These are phyloP conservation scores for Vespertilio murinus DNA, from an alignment of 2,797 vertebrate genomes.

Conservation along the genomic window DNA sequence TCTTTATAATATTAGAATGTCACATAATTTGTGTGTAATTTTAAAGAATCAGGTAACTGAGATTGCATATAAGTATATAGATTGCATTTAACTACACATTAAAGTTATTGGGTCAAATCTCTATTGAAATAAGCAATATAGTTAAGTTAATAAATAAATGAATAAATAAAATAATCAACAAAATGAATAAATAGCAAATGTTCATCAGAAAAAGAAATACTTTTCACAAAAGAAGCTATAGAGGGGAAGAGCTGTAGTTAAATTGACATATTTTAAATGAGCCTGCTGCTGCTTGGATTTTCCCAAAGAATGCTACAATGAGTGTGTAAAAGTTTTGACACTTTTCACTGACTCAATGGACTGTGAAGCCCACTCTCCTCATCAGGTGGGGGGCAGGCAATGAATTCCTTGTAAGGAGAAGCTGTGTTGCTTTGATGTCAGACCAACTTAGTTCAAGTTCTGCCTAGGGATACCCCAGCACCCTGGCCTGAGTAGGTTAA, in stretches of 20 bases:
- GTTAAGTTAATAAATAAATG: not conserved
- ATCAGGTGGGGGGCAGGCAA: rapidly evolving
- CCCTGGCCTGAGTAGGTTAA: not conserved
- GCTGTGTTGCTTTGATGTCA: not conserved
- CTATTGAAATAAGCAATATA: not conserved
- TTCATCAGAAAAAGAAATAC: not conserved
- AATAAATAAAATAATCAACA: not conserved
- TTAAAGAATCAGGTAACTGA: not conserved
- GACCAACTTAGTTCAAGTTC: not conserved
- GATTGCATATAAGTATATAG: not conserved
- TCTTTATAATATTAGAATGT: not conserved
- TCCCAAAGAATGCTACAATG: not conserved
- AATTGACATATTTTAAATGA: not conserved
- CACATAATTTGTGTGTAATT: not conserved
- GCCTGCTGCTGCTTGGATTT: not conserved
- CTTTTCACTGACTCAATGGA: not conserved
- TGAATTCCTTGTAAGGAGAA: not conserved
- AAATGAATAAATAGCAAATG: not conserved
- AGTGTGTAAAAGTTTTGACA: not conserved
- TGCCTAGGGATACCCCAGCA: not conserved
- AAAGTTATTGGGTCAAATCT: not conserved
- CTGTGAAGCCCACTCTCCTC: not conserved
- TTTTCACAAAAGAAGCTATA: not conserved
- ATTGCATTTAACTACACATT: too few relatives aligned
- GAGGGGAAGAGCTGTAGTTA: not conserved